Conservation (phyloP, 2,888 invertebrate genomes). For the Crossocerus cetratus region DNA sequence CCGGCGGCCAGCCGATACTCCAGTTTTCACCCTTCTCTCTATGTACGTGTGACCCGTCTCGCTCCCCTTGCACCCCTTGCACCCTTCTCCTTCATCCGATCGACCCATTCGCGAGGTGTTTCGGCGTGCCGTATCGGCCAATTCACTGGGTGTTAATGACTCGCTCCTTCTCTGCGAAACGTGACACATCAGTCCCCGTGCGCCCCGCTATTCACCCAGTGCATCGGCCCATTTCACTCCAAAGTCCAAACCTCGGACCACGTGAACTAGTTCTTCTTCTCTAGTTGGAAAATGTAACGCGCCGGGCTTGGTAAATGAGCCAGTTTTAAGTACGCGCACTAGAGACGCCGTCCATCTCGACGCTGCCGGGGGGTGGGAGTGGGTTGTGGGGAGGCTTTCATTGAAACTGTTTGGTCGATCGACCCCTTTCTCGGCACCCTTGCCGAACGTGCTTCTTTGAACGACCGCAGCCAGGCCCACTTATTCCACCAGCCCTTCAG, state of each 20-base stretch:
- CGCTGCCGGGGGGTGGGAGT: no score
- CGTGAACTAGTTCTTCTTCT: no score
- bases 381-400: neutral
- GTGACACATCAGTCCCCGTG: slow-evolving; percentile 25
- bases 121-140: neutral
- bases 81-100: slow-evolving; percentile 1
- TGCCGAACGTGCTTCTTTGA: slow-evolving; percentile 1
- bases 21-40: neutral
- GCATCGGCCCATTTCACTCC: no score
- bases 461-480: neutral
- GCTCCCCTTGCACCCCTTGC: neutral
- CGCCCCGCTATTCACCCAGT: no score
- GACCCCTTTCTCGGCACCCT: neutral
- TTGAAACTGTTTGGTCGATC: neutral
- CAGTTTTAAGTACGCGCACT: no score
- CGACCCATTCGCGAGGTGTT: slow-evolving; percentile 4
- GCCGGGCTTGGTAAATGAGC: no score
- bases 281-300: no score
- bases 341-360: no score
- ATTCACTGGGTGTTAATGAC: slow-evolving; percentile 10
- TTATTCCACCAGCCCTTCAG: neutral
- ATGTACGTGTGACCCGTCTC: neutral
- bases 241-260: no score
- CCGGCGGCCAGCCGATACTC: slow-evolving; percentile 15
- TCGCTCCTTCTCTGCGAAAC: slow-evolving; percentile 4